Percentiles rank a stretch among this genome's conserved stretches.
phyloP scores from a whole-genome alignment of 2,797 vertebrate genomes.

The Danio tinwini region DNA sequence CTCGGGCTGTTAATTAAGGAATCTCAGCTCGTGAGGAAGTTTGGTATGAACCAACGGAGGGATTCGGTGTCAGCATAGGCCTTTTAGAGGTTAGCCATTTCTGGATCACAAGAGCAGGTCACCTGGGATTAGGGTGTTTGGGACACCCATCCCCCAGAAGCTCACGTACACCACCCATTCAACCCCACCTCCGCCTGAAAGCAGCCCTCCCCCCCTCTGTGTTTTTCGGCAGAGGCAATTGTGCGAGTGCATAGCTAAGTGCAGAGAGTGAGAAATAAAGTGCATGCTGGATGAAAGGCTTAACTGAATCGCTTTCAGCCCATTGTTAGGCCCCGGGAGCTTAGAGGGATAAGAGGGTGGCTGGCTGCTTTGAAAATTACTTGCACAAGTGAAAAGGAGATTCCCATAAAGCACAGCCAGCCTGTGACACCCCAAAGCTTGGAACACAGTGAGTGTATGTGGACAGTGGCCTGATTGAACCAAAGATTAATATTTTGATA shows the following conservation, averaged over 20 bases:
- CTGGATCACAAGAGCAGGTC: conserved; percentile 69
- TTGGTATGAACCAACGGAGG: conserved; percentile 71
- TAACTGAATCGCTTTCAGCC: conserved; percentile 98
- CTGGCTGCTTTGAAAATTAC: conserved; percentile 97
- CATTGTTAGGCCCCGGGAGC: conserved; percentile 95
- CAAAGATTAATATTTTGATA: conserved; percentile 74
- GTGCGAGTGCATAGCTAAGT: conserved; percentile 79
- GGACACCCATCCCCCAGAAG: conserved; percentile 57
- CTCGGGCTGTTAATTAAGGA: conserved; percentile 70
- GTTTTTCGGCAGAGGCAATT: conserved; percentile 78
- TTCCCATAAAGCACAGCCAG: conserved; percentile 85
- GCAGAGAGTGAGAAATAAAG: conserved; percentile 90
- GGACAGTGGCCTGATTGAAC: conserved; percentile 77
- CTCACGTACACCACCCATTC: conserved; percentile 41
- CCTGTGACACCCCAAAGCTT: conserved; percentile 78
- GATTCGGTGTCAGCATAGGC: conserved; percentile 73
- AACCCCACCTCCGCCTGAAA: conserved; percentile 65
- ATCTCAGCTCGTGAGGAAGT: conserved; percentile 63
- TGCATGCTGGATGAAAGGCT: conserved; percentile 94
- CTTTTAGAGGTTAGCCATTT: conserved; percentile 77
- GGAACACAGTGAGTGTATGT: conserved; percentile 54
- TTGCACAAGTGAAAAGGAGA: conserved; percentile 95
- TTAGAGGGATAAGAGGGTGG: conserved; percentile 95
- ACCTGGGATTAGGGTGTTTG: conserved; percentile 75
- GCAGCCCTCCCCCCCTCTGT: conserved; percentile 67